Conservation (phyloP, 1,140 invertebrate genomes). For the Zaprionus tsacasi region DNA sequence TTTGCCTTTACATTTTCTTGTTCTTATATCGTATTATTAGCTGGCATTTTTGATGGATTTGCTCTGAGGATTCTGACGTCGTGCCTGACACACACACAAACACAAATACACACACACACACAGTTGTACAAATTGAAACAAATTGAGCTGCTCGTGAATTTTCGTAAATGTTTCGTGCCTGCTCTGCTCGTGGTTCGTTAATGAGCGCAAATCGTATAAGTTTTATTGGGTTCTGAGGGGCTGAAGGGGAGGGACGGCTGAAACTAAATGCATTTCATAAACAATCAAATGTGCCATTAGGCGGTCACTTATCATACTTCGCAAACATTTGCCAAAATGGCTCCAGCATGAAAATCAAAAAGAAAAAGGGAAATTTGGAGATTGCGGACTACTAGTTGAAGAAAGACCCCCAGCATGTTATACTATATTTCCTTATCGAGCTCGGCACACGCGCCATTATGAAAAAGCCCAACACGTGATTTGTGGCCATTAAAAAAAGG, state of each 20-base stretch:
- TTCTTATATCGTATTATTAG: constrained; percentile 4
- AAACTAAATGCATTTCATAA: constrained; percentile 55
- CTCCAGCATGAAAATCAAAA: constrained; percentile 10
- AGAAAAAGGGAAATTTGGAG: background rate
- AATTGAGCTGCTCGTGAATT: constrained; percentile 32
- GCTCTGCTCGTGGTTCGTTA: constrained; percentile 17
- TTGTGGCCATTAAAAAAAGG: constrained; percentile 72
- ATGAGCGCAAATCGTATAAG: constrained; percentile 39
- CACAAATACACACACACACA: background rate
- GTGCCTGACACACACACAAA: background rate
- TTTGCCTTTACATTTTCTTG: background rate
- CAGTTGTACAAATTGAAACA: constrained; percentile 37
- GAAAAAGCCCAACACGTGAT: constrained; percentile 58
- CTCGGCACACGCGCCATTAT: constrained; percentile 52
- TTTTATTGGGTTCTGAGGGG: background rate
- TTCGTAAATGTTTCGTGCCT: constrained; percentile 32
- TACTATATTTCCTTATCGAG: constrained; percentile 55
- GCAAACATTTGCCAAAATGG: constrained; percentile 39
- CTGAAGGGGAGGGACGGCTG: background rate
- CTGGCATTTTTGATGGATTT: constrained; percentile 42
- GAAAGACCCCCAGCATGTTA: constrained; percentile 11
- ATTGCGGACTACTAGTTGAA: constrained; percentile 1
- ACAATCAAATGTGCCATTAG: constrained; percentile 48
- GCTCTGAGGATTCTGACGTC: constrained; percentile 1
- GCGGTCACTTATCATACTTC: constrained; percentile 73